Conservation (phyloP, 2,797 vertebrate genomes). For the Fistularia commersonii region DNA sequence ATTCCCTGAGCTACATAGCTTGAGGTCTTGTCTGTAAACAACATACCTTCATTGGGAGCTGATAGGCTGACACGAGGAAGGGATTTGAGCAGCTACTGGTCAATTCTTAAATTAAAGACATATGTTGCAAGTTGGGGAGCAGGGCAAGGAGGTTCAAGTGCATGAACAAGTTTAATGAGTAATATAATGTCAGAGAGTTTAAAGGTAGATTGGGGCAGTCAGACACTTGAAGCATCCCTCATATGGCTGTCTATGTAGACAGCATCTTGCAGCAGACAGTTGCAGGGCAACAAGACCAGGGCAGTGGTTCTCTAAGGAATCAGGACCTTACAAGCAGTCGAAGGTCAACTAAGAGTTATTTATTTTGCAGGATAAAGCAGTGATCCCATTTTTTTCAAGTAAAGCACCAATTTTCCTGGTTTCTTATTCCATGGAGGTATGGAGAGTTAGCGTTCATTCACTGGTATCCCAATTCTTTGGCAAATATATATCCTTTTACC, state of each 20-base stretch:
- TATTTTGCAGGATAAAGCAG: conserved; percentile 48
- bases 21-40: conserved; percentile 37
- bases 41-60: conserved; percentile 41
- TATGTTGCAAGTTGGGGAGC: background rate
- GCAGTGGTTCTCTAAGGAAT: conserved; percentile 41
- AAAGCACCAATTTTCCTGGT: conserved; percentile 16
- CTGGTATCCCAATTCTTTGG: background rate
- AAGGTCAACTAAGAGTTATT: conserved; percentile 68
- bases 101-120: conserved; percentile 25
- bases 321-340: conserved; percentile 40
- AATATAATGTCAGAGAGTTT: background rate
- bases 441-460: too few species aligned
- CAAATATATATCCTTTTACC: too few species aligned
- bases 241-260: conserved; percentile 11
- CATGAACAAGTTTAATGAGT: background rate
- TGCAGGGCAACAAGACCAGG: conserved; percentile 63
- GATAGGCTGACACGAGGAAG: conserved; percentile 32
- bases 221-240: conserved; percentile 10
- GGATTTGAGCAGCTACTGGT: conserved; percentile 30
- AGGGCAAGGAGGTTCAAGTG: background rate
- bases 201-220: background rate
- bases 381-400: conserved; percentile 32
- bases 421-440: background rate
- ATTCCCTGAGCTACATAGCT: conserved; percentile 32
- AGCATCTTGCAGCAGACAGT: conserved; percentile 43